Conservation (phyloP, 2,797 vertebrate genomes). For the Pteronotus mesoamericanus region DNA sequence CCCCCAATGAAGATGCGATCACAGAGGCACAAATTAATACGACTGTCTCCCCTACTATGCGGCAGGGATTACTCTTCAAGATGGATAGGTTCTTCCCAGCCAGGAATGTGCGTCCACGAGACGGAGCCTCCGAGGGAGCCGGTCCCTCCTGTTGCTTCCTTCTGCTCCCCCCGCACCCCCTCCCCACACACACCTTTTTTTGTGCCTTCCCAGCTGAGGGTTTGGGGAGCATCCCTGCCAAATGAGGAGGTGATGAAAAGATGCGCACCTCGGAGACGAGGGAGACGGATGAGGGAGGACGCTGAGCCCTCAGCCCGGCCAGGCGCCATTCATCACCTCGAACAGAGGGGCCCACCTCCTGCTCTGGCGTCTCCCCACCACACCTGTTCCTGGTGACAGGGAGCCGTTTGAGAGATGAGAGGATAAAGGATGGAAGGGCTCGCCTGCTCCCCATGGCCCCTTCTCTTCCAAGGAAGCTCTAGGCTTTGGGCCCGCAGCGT, state of each 20-base stretch:
- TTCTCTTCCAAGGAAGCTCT: conserved; percentile 58
- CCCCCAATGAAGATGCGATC: conserved; percentile 77
- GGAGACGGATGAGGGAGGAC: conserved; percentile 70
- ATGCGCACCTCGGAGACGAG: conserved; percentile 63
- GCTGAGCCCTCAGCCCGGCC: conserved; percentile 55
- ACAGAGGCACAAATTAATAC: conserved; percentile 81
- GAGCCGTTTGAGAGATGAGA: conserved; percentile 63
- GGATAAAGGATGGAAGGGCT: conserved; percentile 41
- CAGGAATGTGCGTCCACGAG: conserved; percentile 52
- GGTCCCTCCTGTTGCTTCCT: neutral
- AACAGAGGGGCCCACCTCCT: conserved; percentile 40
- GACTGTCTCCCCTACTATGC: conserved; percentile 75
- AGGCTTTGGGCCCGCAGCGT: conserved; percentile 30
- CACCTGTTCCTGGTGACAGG: conserved; percentile 58
- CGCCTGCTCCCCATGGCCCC: neutral
- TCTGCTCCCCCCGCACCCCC: neutral
- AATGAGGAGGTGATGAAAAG: conserved; percentile 69
- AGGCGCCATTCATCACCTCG: conserved; percentile 70
- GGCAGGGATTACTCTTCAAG: conserved; percentile 80
- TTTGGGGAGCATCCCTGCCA: conserved; percentile 40
- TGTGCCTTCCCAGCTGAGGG: neutral
- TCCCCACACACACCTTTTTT: neutral
- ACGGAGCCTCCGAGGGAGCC: conserved; percentile 11
- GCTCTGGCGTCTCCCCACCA: neutral
- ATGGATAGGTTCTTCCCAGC: conserved; percentile 73